phyloP scores from a whole-genome alignment of 2,797 vertebrate species.

The Ctenopoma kingsleyae region DNA sequence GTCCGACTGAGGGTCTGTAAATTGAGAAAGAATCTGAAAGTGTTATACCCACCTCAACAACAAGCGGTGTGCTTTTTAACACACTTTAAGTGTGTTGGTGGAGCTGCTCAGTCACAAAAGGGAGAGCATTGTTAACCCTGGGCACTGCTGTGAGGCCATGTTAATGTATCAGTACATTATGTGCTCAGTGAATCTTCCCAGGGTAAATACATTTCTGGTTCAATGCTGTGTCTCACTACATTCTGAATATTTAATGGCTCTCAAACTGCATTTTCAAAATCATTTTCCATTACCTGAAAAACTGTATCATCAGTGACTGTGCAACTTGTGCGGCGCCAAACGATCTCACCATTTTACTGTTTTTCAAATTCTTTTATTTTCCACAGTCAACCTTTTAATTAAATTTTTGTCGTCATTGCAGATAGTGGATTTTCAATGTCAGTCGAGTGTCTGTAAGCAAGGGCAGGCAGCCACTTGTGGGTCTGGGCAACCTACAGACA shows the following conservation, averaged over 20 bases:
- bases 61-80: constrained; percentile 22
- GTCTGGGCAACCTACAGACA: constrained; percentile 46
- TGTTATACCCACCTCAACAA: constrained; percentile 7
- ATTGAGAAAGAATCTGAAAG: constrained; percentile 30
- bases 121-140: constrained; percentile 27
- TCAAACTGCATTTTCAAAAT: constrained; percentile 34
- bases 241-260: constrained; percentile 57
- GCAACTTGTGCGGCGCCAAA: not conserved
- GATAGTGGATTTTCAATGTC: constrained; percentile 74
- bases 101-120: constrained; percentile 28
- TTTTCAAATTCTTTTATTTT: constrained; percentile 43
- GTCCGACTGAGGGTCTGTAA: constrained; percentile 16
- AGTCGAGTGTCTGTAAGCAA: constrained; percentile 63
- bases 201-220: constrained; percentile 51
- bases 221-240: constrained; percentile 21
- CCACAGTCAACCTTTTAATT: constrained; percentile 56
- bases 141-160: constrained; percentile 36
- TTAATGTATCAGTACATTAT: constrained; percentile 39
- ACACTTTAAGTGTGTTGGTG: constrained; percentile 16
- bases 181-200: constrained; percentile 45
- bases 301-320: not conserved
- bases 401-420: constrained; percentile 49
- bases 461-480: constrained; percentile 58
- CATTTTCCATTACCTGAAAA: constrained; percentile 22
- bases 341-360: constrained; percentile 8